A percentile compares a stretch with the other conserved stretches of the same genome.
These are phyloP conservation scores for Anastrepha ludens DNA, from an alignment of 1,140 invertebrate genomes.

Conservation along the genomic window DNA sequence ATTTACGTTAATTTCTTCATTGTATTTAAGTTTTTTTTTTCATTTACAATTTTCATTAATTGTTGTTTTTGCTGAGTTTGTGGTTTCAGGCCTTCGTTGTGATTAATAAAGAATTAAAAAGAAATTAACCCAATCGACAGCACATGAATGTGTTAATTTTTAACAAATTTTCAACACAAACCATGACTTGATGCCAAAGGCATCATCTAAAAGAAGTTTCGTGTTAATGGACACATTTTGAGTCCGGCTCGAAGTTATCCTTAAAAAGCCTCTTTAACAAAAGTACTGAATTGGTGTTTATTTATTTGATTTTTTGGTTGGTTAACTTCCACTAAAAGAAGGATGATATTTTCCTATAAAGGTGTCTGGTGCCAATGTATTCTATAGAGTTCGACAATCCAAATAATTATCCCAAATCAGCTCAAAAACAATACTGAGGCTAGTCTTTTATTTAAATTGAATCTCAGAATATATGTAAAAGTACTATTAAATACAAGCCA, in stretches of 20 bases:
- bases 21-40: not conserved
- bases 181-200: not conserved
- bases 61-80: not conserved
- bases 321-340: too few relatives aligned
- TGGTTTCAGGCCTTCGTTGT: not conserved
- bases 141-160: constrained; percentile 40
- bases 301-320: not conserved
- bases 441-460: too few relatives aligned
- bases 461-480: too few relatives aligned
- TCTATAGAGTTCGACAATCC: too few relatives aligned
- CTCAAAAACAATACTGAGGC: too few relatives aligned
- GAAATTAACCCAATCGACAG: constrained; percentile 43
- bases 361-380: too few relatives aligned
- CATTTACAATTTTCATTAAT: not conserved
- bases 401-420: too few relatives aligned
- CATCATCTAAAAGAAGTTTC: not conserved
- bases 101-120: constrained; percentile 51
- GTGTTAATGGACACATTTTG: too few relatives aligned
- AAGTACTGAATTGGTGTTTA: not conserved
- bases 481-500: too few relatives aligned
- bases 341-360: too few relatives aligned
- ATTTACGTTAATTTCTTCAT: constrained; percentile 51
- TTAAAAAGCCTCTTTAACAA: too few relatives aligned
- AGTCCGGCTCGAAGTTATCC: too few relatives aligned
- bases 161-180: constrained; percentile 29